phyloP scores from a whole-genome alignment of 2,888 invertebrate genomes.

The Merodon equestris region DNA sequence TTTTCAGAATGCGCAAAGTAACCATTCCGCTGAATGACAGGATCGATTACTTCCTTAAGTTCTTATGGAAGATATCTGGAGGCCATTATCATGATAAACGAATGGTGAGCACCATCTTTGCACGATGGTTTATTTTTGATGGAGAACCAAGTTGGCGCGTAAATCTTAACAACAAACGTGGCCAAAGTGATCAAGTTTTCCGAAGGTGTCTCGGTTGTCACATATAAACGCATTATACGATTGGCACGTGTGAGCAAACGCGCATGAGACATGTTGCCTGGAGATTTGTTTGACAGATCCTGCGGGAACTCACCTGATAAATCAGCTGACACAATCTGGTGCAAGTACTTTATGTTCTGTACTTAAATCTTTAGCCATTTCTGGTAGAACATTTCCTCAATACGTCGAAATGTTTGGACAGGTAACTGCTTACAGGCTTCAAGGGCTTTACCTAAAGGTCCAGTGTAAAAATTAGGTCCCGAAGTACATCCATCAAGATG shows the following conservation, averaged over 20 bases:
- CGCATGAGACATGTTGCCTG: constrained; percentile 8
- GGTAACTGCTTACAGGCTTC: too few species aligned
- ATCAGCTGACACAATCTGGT: constrained; percentile 7
- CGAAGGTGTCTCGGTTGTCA: constrained; percentile 3
- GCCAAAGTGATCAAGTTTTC: constrained; percentile 13
- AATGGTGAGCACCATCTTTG: neutral
- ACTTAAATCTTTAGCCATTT: constrained; percentile 13
- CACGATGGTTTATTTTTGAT: constrained; percentile 8
- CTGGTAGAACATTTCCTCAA: constrained; percentile 1
- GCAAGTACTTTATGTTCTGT: constrained; percentile 6
- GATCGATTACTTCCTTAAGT: neutral
- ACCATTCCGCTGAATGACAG: neutral
- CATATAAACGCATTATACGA: constrained; percentile 15
- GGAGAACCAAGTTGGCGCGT: constrained; percentile 9
- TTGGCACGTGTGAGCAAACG: constrained; percentile 13
- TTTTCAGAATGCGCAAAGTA: too few species aligned
- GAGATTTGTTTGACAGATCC: constrained; percentile 18
- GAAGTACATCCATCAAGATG: too few species aligned
- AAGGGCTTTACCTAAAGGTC: too few species aligned
- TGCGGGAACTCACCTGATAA: too few species aligned
- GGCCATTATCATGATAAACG: neutral
- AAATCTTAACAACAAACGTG: constrained; percentile 10
- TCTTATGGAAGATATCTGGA: neutral
- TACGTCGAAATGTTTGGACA: too few species aligned
- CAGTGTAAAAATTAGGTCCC: too few species aligned